phyloP scores from a whole-genome alignment of 2,888 invertebrate genomes.

The Eupithecia abbreviata region DNA sequence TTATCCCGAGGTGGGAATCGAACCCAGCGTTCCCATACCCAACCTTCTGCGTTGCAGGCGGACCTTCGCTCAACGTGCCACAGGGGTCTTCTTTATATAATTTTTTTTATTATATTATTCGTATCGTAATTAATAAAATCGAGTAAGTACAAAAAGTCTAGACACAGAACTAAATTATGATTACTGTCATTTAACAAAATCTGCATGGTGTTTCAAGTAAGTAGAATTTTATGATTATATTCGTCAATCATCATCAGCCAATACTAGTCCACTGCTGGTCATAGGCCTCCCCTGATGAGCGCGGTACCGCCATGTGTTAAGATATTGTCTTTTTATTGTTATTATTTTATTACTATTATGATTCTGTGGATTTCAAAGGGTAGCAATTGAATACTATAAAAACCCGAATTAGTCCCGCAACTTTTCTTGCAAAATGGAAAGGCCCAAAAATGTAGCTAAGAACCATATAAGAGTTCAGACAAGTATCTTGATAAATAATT shows the following conservation, averaged over 20 bases:
- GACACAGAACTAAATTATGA: neutral
- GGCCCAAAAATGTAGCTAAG: too few relatives aligned
- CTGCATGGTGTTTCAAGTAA: neutral
- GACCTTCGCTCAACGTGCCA: too few relatives aligned
- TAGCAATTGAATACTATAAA: neutral
- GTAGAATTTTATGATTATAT: neutral
- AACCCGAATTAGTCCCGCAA: neutral
- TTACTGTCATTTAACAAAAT: neutral
- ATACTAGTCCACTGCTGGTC: neutral
- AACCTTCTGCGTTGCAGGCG: too few relatives aligned
- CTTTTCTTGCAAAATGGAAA: neutral
- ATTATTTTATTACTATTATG: neutral
- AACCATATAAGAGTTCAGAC: neutral
- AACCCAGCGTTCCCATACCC: too few relatives aligned
- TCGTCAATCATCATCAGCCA: neutral
- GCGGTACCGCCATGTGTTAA: neutral
- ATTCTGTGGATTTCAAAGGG: neutral
- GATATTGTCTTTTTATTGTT: too few relatives aligned
- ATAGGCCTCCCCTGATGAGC: neutral
- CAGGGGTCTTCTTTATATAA: too few relatives aligned
- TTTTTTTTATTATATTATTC: too few relatives aligned
- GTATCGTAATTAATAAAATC: neutral
- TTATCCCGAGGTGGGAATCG: too few relatives aligned
- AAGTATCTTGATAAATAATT: neutral
- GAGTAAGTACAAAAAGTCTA: neutral